These are phyloP conservation scores for Lepidostoma basale DNA, from an alignment of 1,140 invertebrate species.

Conservation along the genomic window DNA sequence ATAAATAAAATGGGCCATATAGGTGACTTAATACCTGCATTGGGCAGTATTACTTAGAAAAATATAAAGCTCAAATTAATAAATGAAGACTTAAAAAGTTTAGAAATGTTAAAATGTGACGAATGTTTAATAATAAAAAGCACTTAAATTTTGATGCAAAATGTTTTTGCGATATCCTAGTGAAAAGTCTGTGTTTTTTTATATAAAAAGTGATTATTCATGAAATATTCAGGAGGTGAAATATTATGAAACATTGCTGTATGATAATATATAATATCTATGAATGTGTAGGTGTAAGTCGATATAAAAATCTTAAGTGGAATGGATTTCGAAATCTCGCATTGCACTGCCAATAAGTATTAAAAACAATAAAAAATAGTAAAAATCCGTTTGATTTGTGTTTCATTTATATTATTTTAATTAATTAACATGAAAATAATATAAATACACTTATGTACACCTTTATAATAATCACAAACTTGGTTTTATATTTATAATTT, in stretches of 20 bases:
- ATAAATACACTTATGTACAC: too few species aligned
- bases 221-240: too few species aligned
- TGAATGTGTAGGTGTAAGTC: slow-evolving; percentile 40
- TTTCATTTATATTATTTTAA: too few species aligned
- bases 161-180: slow-evolving; percentile 46
- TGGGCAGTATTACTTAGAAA: slow-evolving; percentile 26
- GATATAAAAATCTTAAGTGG: slow-evolving; percentile 34
- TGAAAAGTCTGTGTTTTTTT: slow-evolving; percentile 47
- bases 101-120: slow-evolving; percentile 36
- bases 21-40: slow-evolving; percentile 42
- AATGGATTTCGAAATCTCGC: slow-evolving; percentile 32
- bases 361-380: slow-evolving; percentile 34
- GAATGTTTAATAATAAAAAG: slow-evolving; percentile 34
- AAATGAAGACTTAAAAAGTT: slow-evolving; percentile 45
- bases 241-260: slow-evolving; percentile 40
- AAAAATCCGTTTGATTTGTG: slow-evolving; percentile 19
- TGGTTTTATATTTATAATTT: neutral
- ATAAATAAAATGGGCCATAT: slow-evolving; percentile 42
- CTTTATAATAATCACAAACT: too few species aligned
- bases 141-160: slow-evolving; percentile 42
- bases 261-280: slow-evolving; percentile 35
- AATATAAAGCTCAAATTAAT: slow-evolving; percentile 45
- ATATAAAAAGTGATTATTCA: slow-evolving; percentile 43
- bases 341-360: slow-evolving; percentile 31
- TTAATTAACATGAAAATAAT: too few species aligned